Base-by-base conservation (phyloP, 1,140 invertebrate species). In the Diprion similis region DNA sequence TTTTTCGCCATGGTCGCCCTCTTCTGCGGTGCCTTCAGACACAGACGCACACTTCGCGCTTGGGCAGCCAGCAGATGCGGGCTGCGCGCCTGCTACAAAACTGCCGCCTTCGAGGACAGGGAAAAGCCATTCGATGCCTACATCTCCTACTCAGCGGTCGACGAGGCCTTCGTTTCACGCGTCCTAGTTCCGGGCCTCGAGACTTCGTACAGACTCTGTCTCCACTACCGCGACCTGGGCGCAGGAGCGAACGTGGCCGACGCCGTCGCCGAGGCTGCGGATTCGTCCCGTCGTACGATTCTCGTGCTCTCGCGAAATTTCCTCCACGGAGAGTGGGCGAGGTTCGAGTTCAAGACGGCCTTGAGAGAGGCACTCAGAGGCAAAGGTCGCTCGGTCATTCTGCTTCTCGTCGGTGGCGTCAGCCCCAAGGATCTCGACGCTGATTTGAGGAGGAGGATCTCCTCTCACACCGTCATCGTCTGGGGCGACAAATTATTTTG, bases 401-500 rank as follows among this genome's bases (percentile, higher is more conserved):
- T 97, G 77, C 91, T 98, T 72, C 90, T 97, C 37, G 91, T 95
- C 76, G 96, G 95, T 10, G 95, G 96, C 77, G 88, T 96, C 71
- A 94, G 94, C 48, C 92, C 94, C 73, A 90, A 94, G 65, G 95
- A 97, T 85, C 91, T 98, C 66, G 97, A 98, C 85, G 92, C 95
- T 64, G 96, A 98, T 87, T 90, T 98, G 75, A 90, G 95, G 76
- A 91, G 96, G 78, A 96, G 96, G 89, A 90, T 98, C 75, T 94
- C 97, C 79, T 96, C 95, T 13, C 95, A 95, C 88, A 96, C 95
- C 84, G 95, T 92, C 88, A 93, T 98, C 79, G 94, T 96, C 82
- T 97, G 95, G 94, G 95, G 95, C 72, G 96, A 98, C 88, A 94
- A 95, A 83, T 92, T 95, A 80, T 98, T 98, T 88, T 98, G 97